A percentile compares a stretch with the other conserved stretches of the same genome.
These are phyloP conservation scores for Microcebus jonahi DNA, from an alignment of 2,113 vertebrate genomes.

Conservation along the genomic window DNA sequence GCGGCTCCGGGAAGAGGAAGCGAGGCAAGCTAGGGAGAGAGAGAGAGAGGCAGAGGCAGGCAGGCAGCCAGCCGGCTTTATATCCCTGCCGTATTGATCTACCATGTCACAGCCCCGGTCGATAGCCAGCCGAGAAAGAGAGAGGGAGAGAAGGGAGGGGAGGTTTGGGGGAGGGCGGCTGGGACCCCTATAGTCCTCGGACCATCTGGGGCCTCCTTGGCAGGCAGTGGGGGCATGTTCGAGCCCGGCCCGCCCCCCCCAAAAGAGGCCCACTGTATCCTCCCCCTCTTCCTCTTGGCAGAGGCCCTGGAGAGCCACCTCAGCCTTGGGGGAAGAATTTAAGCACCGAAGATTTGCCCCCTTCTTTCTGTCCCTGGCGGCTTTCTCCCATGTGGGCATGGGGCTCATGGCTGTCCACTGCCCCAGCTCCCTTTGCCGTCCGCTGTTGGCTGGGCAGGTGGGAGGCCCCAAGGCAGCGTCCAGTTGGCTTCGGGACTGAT, in stretches of 20 bases:
- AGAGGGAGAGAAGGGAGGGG: constrained; percentile 77
- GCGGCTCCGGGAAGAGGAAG: constrained; percentile 69
- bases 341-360: not conserved
- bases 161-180: constrained; percentile 78
- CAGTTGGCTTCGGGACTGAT: not conserved
- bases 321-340: not conserved
- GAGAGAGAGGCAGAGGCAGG: constrained; percentile 76
- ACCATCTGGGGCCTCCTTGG: constrained; percentile 59
- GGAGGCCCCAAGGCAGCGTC: not conserved
- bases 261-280: not conserved
- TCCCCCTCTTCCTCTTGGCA: constrained; percentile 3
- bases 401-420: not conserved
- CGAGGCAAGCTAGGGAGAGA: constrained; percentile 62
- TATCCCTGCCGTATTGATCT: constrained; percentile 82
- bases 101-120: constrained; percentile 83
- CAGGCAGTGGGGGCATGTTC: not conserved
- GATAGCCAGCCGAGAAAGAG: constrained; percentile 79
- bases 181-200: constrained; percentile 76
- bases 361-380: not conserved
- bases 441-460: not conserved
- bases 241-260: not conserved
- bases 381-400: not conserved
- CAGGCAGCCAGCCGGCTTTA: constrained; percentile 81
- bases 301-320: not conserved
- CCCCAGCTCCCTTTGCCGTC: not conserved